A percentile compares a stretch with the other conserved stretches of the same genome.
phyloP scores from a whole-genome alignment of 2,888 invertebrate genomes.

The Andrena haemorrhoa region DNA sequence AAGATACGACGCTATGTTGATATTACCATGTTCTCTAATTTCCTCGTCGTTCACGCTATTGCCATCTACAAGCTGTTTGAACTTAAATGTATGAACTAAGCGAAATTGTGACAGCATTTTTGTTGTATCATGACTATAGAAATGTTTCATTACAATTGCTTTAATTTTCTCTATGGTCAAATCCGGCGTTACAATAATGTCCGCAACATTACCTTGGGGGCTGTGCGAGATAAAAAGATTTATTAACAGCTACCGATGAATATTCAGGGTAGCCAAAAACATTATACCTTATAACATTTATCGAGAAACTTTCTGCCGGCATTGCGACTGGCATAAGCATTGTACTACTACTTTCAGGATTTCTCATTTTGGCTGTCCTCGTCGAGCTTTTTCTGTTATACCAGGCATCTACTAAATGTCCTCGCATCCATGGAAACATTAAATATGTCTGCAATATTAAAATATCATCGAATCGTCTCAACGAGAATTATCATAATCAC shows the following conservation, averaged over 20 bases:
- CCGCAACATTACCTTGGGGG: slow-evolving; percentile 77
- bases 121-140: slow-evolving; percentile 77
- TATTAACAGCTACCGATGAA: neutral
- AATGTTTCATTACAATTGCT: slow-evolving; percentile 78
- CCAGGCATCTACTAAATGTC: slow-evolving; percentile 80
- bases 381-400: slow-evolving; percentile 78
- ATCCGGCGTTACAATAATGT: slow-evolving; percentile 75
- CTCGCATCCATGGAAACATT: slow-evolving; percentile 82
- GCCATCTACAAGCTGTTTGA: slow-evolving; percentile 77
- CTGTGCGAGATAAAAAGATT: slow-evolving; percentile 60
- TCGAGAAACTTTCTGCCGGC: slow-evolving; percentile 74
- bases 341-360: slow-evolving; percentile 72
- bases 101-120: slow-evolving; percentile 74
- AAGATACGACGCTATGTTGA: neutral
- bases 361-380: slow-evolving; percentile 72
- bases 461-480: neutral
- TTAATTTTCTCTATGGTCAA: slow-evolving; percentile 80
- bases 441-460: slow-evolving; percentile 69
- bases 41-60: slow-evolving; percentile 75
- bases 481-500: neutral
- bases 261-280: slow-evolving; percentile 50
- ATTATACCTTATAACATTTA: slow-evolving; percentile 79
- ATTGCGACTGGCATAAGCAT: slow-evolving; percentile 72
- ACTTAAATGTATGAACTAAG: slow-evolving; percentile 76
- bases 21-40: slow-evolving; percentile 77